Percentiles rank a stretch among this genome's conserved stretches.
Conservation (phyloP, 2,113 vertebrate genomes). For the Brachyhypopomus gauderio region DNA sequence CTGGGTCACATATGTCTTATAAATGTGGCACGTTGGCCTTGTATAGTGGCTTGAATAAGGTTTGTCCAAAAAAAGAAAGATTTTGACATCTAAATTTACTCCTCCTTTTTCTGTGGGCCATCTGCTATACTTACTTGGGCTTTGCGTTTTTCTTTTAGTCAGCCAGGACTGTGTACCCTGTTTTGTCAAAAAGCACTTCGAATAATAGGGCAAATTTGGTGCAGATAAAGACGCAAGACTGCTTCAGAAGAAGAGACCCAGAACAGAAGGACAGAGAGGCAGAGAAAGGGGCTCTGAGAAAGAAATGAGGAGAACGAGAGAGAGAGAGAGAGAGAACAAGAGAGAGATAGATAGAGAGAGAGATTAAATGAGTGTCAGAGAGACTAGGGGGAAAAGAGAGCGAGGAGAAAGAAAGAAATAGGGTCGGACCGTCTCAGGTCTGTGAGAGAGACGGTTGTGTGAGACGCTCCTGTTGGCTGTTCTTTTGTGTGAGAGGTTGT, state of each 20-base stretch:
- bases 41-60: neutral
- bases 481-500: constrained; percentile 57
- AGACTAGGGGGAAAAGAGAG: constrained; percentile 15
- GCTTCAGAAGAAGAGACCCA: constrained; percentile 5
- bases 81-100: constrained; percentile 14
- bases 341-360: neutral
- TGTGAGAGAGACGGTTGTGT: constrained; percentile 52
- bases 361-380: constrained; percentile 8
- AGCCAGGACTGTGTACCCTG: too few species aligned
- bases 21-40: neutral
- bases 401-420: neutral
- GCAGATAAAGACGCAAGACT: constrained; percentile 5
- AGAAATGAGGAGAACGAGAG: neutral
- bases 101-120: neutral
- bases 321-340: neutral
- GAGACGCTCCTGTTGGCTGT: constrained; percentile 57
- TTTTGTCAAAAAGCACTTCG: neutral
- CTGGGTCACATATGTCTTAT: neutral
- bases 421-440: constrained; percentile 47
- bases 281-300: neutral
- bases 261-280: constrained; percentile 5
- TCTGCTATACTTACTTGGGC: neutral
- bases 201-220: constrained; percentile 8
- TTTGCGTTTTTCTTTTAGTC: neutral
- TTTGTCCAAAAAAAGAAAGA: neutral